Evolutionary conservation across 2,113 vertebrate genomes (phyloP), one percentile per base, ranked within the genome.

Genomic region (Hyla sarda): DNA sequence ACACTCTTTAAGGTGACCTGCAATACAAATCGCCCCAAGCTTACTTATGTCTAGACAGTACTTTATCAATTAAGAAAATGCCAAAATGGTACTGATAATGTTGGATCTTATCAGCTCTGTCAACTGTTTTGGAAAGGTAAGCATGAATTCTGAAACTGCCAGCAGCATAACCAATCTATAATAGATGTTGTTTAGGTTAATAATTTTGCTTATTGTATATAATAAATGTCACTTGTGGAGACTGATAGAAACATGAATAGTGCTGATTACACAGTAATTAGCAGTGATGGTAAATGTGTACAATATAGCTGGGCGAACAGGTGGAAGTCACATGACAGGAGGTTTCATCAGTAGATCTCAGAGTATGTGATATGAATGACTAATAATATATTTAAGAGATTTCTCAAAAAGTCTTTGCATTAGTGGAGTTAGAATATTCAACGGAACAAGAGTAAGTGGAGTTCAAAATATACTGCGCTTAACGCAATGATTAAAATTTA

Each of bases 111-210:
- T 84, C 54, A 84, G 32, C 82, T 48, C 32, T 84, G 56, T 23
- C 32, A 80, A 50, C 34, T 41, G 21, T 82, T 82, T 86, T 58
- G 21, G 54, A 87, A 87, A 81, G 85, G 69, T 74, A 82, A 60
- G 50, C 37, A 58, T 87, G 48, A 28, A 82, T 60, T 82, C 82
- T 87, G 19, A 60, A 72, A 87, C 54, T 62, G 90, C 90, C 88
- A 92, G 93, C 88, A 92, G 92, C 92, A 92, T 94, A 95, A 94
- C 93, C 93, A 93, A 94, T 95, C 93, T 93, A 92, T 93, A 94
- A 94, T 93, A 92, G 90, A 93, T 92, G 92, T 92, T 93, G 92
- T 91, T 92, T 93, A 94, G 93, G 92, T 92, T 91, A 88, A 87
- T 89, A 90, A 91, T 90, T 91, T 91, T 92, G 93, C 93, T 93